Base-by-base conservation (phyloP, 2,888 invertebrate species). In the Ligdia adustata region DNA sequence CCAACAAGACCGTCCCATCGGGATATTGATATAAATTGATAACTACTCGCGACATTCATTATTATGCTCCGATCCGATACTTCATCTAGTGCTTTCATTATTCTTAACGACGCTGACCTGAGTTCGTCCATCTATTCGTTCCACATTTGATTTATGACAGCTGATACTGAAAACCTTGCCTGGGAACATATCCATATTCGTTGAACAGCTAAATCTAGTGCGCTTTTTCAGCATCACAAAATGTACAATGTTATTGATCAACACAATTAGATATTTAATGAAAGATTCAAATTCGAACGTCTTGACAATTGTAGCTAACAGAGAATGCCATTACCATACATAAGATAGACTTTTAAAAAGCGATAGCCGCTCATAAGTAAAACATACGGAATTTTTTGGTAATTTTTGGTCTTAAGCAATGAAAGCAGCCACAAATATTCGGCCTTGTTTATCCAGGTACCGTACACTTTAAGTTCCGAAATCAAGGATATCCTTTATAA, bases 21-120 rank as follows among this genome's bases (percentile, higher is more conserved):
- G 79, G 77, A 83, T 90, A 89, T 89, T 90, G 87, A 90, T 89
- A 89, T 89, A 87, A 90, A 90, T 90, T 89, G 87, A 86, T 88
- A 82, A 83, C 71, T 83, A 76, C 82, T 82, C 78, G 81, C 79
- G 79, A 81, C 82, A 75, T 75, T 81, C 81, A 85, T 84, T 82
- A 84, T 79, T 80, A 80, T 76, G 70, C 66, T 56, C 59, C 54
- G 72, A 78, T 73, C 79, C 79, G 80, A 87, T 83, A 82, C 72
- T 77, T 82, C 82, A 82, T 83, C 82, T 75, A 69, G 67, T 69
- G 62, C 66, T 71, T 76, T 82, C 73, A 84, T 86, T 79, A 77
- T 66, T 63, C 55, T 66, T 77, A 78, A 83, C 78, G 75, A 79
- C 75, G 73, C 64, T 64, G 69, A 70, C 69, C 64, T 64, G 62